These are phyloP conservation scores for Orthosia gothica DNA, from an alignment of 2,888 invertebrate species.

Conservation along the genomic window DNA sequence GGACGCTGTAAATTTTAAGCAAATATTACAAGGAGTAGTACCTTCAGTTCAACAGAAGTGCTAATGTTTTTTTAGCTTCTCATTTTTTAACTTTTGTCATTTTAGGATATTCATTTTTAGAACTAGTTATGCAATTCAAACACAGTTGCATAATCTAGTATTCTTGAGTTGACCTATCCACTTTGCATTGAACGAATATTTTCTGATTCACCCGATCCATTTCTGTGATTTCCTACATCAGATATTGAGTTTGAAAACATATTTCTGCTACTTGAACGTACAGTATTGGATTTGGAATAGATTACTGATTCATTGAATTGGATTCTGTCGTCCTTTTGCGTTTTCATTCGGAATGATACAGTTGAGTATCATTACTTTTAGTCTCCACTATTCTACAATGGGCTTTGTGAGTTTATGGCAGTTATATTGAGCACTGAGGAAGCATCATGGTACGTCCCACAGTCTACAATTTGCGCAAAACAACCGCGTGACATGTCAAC, in stretches of 20 bases:
- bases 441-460: not conserved
- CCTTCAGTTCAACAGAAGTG: not conserved
- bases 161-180: slow-evolving; percentile 15
- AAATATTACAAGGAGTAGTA: not conserved
- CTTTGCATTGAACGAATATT: slow-evolving; percentile 27
- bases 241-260: slow-evolving; percentile 27
- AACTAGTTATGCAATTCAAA: not conserved
- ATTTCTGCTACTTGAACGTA: slow-evolving; percentile 17
- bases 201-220: slow-evolving; percentile 37
- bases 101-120: not conserved
- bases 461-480: not conserved
- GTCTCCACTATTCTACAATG: not conserved
- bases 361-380: not conserved
- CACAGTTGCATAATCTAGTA: slow-evolving; percentile 9
- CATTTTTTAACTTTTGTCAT: slow-evolving; percentile 1
- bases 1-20: too few species aligned
- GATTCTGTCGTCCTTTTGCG: not conserved
- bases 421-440: not conserved
- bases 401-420: not conserved
- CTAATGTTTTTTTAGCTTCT: not conserved
- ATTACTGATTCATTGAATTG: slow-evolving; percentile 22
- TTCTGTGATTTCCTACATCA: slow-evolving; percentile 33
- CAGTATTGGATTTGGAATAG: slow-evolving; percentile 3
- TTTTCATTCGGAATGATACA: not conserved
- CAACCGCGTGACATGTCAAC: not conserved